phyloP scores from a whole-genome alignment of 2,888 invertebrate species.

The Pollenia amentaria region DNA sequence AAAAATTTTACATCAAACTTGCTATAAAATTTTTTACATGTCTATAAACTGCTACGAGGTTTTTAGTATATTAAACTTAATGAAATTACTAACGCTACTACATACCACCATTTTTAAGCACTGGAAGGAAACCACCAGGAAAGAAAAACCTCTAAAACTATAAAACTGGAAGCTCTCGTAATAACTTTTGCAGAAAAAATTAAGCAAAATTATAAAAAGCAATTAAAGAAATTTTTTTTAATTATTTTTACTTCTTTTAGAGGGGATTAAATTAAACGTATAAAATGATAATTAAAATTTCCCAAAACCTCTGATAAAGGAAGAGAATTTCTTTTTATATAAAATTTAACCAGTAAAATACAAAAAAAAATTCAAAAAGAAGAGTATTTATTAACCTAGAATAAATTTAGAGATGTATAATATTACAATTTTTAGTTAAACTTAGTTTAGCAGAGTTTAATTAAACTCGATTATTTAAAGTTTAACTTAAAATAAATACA shows the following conservation, averaged over 20 bases:
- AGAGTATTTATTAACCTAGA: neutral
- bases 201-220: conserved; percentile 8
- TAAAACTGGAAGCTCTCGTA: conserved; percentile 24
- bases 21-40: conserved; percentile 36
- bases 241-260: neutral
- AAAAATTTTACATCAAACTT: conserved; percentile 6
- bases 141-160: conserved; percentile 34
- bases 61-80: conserved; percentile 33
- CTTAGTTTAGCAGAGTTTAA: neutral
- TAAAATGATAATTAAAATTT: neutral
- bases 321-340: neutral
- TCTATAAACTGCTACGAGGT: conserved; percentile 23
- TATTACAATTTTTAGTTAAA: neutral
- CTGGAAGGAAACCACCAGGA: conserved; percentile 34
- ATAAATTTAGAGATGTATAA: neutral
- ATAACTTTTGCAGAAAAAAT: conserved; percentile 2
- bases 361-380: neutral
- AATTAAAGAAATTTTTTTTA: neutral
- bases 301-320: neutral
- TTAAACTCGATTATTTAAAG: neutral
- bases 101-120: neutral
- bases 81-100: conserved; percentile 28
- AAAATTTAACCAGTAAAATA: neutral
- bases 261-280: neutral
- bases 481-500: neutral